phyloP scores from a whole-genome alignment of 2,888 invertebrate species.

The Sminthurides aquaticus region DNA sequence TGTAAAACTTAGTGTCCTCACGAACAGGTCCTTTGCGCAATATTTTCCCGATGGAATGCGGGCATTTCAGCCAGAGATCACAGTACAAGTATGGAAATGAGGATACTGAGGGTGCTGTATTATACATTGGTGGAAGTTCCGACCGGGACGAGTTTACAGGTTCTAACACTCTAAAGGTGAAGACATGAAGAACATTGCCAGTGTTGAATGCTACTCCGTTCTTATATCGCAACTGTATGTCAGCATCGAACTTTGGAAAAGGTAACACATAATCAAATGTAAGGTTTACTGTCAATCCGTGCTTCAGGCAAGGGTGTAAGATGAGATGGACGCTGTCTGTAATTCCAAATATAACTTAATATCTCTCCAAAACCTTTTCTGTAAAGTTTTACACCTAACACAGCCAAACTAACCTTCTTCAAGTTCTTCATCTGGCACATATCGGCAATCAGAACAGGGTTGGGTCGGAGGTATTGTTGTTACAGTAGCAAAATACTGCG shows the following conservation, averaged over 20 bases:
- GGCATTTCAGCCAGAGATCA: slow-evolving; percentile 34
- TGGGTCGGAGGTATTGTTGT: slow-evolving; percentile 33
- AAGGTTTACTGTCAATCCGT: slow-evolving; percentile 85
- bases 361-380: neutral
- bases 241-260: slow-evolving; percentile 61
- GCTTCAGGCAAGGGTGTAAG: slow-evolving; percentile 69
- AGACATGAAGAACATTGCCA: slow-evolving; percentile 73
- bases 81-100: slow-evolving; percentile 29
- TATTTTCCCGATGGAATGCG: slow-evolving; percentile 8
- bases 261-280: slow-evolving; percentile 84
- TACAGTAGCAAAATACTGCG: slow-evolving; percentile 32
- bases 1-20: slow-evolving; percentile 15
- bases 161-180: slow-evolving; percentile 56
- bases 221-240: slow-evolving; percentile 50
- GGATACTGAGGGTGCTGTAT: slow-evolving; percentile 12
- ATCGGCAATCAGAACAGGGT: slow-evolving; percentile 33
- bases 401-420: slow-evolving; percentile 29
- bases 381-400: neutral
- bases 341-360: too few species aligned
- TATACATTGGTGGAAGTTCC: slow-evolving; percentile 13
- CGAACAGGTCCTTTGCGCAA: slow-evolving; percentile 18
- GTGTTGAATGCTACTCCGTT: slow-evolving; percentile 70
- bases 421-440: slow-evolving; percentile 34
- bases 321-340: slow-evolving; percentile 51
- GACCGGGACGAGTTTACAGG: slow-evolving; percentile 16